phyloP scores from a whole-genome alignment of 2,797 vertebrate species.

The Xenopus petersii region DNA sequence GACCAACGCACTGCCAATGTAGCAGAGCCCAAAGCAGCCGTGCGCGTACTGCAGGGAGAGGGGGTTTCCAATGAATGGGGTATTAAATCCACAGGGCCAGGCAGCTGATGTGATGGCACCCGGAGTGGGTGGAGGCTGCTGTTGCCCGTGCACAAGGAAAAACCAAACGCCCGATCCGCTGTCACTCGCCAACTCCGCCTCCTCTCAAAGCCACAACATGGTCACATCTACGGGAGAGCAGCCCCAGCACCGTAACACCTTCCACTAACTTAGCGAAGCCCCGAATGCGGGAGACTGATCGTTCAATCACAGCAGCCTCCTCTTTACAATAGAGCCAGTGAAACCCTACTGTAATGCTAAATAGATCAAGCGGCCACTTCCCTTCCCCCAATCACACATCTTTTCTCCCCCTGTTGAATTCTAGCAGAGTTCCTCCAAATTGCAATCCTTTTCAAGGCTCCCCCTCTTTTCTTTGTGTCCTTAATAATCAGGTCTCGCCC shows the following conservation, averaged over 20 bases:
- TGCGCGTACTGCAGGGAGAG: background rate
- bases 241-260: constrained; percentile 1
- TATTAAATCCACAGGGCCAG: background rate
- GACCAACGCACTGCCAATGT: background rate
- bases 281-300: background rate
- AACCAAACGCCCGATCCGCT: constrained; percentile 42
- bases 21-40: background rate
- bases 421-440: constrained; percentile 1
- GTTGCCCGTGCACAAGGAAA: constrained; percentile 24
- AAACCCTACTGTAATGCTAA: constrained; percentile 4
- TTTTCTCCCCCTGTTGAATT: background rate
- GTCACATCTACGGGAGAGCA: constrained; percentile 57
- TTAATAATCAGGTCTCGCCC: background rate
- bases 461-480: background rate
- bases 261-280: too few species aligned
- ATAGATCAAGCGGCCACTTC: constrained; percentile 9
- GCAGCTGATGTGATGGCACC: constrained; percentile 34
- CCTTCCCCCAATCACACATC: constrained; percentile 36
- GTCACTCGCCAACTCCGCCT: constrained; percentile 54
- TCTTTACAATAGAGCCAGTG: background rate
- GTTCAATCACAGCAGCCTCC: background rate
- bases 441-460: background rate
- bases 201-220: constrained; percentile 52
- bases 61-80: background rate
- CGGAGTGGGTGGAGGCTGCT: constrained; percentile 20